Percentiles rank a stretch among this genome's conserved stretches.
phyloP scores from a whole-genome alignment of 2,797 vertebrate species.

The Acridotheres tristis region DNA sequence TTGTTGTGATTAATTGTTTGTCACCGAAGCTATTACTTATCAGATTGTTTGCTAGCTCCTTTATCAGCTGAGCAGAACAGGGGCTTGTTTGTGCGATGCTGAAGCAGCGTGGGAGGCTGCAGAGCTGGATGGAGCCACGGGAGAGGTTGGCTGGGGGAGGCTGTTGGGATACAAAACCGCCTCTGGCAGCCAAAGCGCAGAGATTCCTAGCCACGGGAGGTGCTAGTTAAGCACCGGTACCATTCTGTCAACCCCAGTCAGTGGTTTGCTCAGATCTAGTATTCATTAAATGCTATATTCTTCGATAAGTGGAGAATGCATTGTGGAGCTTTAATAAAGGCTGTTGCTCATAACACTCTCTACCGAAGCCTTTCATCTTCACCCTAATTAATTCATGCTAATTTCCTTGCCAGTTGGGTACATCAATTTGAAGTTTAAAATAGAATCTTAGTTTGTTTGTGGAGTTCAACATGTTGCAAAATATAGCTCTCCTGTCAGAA shows the following conservation, averaged over 20 bases:
- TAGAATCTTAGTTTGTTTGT: conserved; percentile 53
- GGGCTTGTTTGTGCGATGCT: neutral
- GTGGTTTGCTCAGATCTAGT: neutral
- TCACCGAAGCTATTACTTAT: conserved; percentile 7
- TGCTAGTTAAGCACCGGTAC: neutral
- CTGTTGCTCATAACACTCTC: conserved; percentile 20
- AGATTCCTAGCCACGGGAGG: neutral
- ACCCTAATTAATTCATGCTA: conserved; percentile 66
- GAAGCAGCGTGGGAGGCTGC: neutral
- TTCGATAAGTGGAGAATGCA: neutral
- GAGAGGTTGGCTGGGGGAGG: neutral
- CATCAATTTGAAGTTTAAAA: conserved; percentile 63
- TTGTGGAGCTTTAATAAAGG: conserved; percentile 53
- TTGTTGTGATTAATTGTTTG: conserved; percentile 13
- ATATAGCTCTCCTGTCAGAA: neutral
- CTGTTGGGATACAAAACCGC: neutral
- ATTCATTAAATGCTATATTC: neutral
- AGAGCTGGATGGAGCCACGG: fast-evolving
- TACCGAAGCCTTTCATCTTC: conserved; percentile 58
- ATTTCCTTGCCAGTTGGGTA: conserved; percentile 61
- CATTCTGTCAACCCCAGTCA: neutral
- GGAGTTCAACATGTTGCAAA: conserved; percentile 30
- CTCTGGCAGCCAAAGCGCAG: neutral
- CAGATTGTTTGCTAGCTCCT: conserved; percentile 4
- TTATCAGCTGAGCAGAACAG: neutral